Evolutionary conservation across 1,140 invertebrate genomes (phyloP), one percentile per base, ranked within the genome.

Genomic region (Ericerus pela): DNA sequence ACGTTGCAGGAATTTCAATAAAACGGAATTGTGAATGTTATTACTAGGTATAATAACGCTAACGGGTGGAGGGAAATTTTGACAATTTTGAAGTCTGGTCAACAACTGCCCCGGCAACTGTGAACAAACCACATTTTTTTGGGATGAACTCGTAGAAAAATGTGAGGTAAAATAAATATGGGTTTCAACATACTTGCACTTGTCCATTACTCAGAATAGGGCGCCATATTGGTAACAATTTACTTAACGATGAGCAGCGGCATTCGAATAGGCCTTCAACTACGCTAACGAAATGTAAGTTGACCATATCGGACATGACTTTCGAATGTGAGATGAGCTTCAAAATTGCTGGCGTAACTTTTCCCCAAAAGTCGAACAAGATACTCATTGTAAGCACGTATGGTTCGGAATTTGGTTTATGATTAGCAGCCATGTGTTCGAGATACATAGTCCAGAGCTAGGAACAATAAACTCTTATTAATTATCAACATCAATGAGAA

Each of bases 351-450:
- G 93, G 95, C 18, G 95, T 97, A 1, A 99, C 85, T 73, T 96
- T 92, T 4, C 85, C 85, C 96, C 96, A 99, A 75, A 99, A 99
- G 70, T 99, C 95, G 62, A 96, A 80, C n/a, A 97, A 75, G 60
- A 92, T 86, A 55, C 81, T 82, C 69, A 84, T 76, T 0, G 84
- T 82, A 10, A 81, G 71, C 63, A 79, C 74, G 65, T 84, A 79
- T 52, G 77, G 73, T 65, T 92, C 84, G 51, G 73, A 76, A 63
- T 76, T 79, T 58, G 77, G 78, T 63, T 72, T 67, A 65, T 76
- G 79, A 61, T 70, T 77, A 59, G 74, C 80, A 53, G 89, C 82
- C 58, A 85, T 74, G 70, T 91, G 85, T 70, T 98, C 96, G 68
- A 97, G 81, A 68, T 99, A 99, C 62, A 99, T 82, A 0, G 95